Conservation (phyloP, 2,797 vertebrate species). For the Simalia tracyae region DNA sequence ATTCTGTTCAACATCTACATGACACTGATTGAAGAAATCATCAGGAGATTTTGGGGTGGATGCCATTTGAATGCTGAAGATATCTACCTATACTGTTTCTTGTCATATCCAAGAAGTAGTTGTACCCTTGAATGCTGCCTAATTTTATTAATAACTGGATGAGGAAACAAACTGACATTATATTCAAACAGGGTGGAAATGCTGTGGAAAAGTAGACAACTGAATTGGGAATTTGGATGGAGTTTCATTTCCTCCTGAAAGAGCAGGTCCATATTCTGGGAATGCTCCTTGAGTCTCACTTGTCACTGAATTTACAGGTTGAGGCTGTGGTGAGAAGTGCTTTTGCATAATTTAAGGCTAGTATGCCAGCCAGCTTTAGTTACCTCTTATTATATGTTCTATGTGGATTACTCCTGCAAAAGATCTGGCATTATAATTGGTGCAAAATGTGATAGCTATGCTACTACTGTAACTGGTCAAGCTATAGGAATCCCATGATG, state of each 20-base stretch:
- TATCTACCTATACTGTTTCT: not conserved
- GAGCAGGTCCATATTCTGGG: not conserved
- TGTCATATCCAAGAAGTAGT: not conserved
- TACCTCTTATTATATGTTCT: not conserved
- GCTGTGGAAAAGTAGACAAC: not conserved
- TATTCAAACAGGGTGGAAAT: not conserved
- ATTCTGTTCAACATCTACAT: not conserved
- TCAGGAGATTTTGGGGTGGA: not conserved
- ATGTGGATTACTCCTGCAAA: not conserved
- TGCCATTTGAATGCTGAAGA: not conserved
- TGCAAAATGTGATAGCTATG: not conserved
- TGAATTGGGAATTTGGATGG: not conserved
- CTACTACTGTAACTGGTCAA: not conserved
- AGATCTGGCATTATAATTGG: not conserved
- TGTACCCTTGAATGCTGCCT: not conserved
- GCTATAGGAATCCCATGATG: not conserved
- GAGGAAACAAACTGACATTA: not conserved
- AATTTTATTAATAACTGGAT: not conserved
- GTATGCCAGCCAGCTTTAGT: not conserved
- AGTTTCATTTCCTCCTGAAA: not conserved
- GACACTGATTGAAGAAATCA: not conserved
- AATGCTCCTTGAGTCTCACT: not conserved
- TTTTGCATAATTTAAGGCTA: not conserved
- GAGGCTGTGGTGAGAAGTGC: not conserved
- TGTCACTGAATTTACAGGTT: not conserved